phyloP scores from a whole-genome alignment of 2,113 vertebrate genomes.

The Tiliqua scincoides region DNA sequence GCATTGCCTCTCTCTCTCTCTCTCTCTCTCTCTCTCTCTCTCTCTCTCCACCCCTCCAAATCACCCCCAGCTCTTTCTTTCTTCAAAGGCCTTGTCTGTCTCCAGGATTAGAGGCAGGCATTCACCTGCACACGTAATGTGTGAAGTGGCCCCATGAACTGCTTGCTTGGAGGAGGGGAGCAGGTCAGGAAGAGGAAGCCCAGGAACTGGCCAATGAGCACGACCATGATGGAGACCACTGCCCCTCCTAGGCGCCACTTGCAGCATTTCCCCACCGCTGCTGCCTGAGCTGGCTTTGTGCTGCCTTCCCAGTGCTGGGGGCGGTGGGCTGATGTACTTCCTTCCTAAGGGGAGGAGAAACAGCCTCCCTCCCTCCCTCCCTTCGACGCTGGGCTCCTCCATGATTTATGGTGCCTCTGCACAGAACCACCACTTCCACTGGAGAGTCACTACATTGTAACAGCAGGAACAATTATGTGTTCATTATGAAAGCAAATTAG shows the following conservation, averaged over 20 bases:
- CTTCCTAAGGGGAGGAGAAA: constrained; percentile 25
- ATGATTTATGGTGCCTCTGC: constrained; percentile 29
- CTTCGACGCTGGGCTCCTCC: constrained; percentile 16
- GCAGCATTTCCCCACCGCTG: too few species aligned
- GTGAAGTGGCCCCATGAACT: accelerated
- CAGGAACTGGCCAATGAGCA: background rate
- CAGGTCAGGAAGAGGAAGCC: background rate
- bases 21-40: background rate
- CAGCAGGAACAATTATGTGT: constrained; percentile 72
- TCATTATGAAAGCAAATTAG: constrained; percentile 72
- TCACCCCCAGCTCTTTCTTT: background rate
- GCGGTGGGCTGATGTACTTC: background rate
- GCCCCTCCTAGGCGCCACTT: accelerated
- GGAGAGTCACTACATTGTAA: constrained; percentile 52
- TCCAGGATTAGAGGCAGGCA: background rate
- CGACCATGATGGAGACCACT: too few species aligned
- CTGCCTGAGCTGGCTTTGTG: background rate
- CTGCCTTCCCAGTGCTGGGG: accelerated
- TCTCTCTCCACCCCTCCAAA: background rate
- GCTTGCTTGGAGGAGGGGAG: background rate
- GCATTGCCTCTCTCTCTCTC: background rate
- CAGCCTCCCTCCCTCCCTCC: background rate
- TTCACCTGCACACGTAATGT: background rate
- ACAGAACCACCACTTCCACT: constrained; percentile 41
- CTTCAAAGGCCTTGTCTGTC: background rate